Evolutionary conservation across 1,140 invertebrate genomes (phyloP).

Genomic region (Microplitis mediator): DNA sequence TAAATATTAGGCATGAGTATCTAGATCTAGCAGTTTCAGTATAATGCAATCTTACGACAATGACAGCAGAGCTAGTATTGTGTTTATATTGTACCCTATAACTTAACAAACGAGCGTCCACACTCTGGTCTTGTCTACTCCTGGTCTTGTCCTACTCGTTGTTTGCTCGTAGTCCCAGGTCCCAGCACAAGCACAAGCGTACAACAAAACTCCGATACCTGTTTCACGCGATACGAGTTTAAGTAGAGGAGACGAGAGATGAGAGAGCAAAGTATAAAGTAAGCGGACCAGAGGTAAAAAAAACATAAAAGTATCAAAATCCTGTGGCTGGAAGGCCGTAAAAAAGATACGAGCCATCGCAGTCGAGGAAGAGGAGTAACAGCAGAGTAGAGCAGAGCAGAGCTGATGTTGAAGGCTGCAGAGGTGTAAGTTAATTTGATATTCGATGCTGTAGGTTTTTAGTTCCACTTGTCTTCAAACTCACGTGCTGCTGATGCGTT

Average conservation of each 20-base stretch:
- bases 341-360: constrained; percentile 14
- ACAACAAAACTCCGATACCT: constrained; percentile 15
- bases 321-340: constrained; percentile 24
- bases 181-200: too few species aligned
- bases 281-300: constrained; percentile 13
- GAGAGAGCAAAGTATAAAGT: not conserved
- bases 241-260: not conserved
- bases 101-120: too few species aligned
- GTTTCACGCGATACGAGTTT: constrained; percentile 22
- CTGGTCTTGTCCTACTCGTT: not conserved
- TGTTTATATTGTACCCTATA: too few species aligned
- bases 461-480: not conserved
- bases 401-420: too few species aligned
- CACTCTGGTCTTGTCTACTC: too few species aligned
- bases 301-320: constrained; percentile 12
- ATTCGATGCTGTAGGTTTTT: not conserved
- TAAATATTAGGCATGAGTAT: too few species aligned
- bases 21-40: too few species aligned
- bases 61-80: too few species aligned
- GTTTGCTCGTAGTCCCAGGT: not conserved
- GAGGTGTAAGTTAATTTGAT: too few species aligned
- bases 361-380: too few species aligned
- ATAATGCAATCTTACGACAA: too few species aligned
- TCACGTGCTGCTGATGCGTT: not conserved
- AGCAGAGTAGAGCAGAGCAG: too few species aligned